Evolutionary conservation across 1,140 invertebrate genomes (phyloP), one percentile per base, ranked within the genome.

Genomic region (Lutraria rhynchaena): DNA sequence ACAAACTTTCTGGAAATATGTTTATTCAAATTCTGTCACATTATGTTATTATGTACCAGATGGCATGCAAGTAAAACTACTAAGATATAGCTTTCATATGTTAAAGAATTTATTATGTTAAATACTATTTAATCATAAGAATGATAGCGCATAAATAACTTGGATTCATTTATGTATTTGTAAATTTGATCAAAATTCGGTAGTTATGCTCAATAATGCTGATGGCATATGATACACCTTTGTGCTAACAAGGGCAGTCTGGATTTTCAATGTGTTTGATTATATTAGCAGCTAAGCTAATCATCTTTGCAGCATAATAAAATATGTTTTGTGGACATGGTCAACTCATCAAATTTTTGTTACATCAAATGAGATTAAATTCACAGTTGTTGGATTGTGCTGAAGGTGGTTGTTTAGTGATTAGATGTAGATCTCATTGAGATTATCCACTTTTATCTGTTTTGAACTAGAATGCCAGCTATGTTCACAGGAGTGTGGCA

Each of bases 401-500:
- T 19, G 37, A 63, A 63, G 35, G 60, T 63, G 60, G 33, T 63
- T 63, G 60, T 63, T 3, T 37, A 19, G 57, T n/a, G 31, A 9
- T 44, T 22, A 44, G 13, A n/a, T 2, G 15, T 19, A 37, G 60
- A 63, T 63, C 11, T 3, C 3, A n/a, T 1, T 41, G 1, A n/a
- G 60, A 63, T 63, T 37, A 44, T 63, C 35, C 33, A 19, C 31
- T 22, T 63, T 35, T 63, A 44, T 41, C 33, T 33, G 35, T 63
- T 41, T 22, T 63, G 13, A 41, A 63, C 60, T 63, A 63, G 35
- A 63, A 63, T 63, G 29, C 60, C 60, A 63, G 60, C 60, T 44
- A 63, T 41, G 60, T 63, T 63, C 60, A 63, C 60, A 37, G 44
- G 60, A 63, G 37, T 44, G 37, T 63, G 60, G 60, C 60, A 63